Percentiles rank a stretch among this genome's conserved stretches.
These are phyloP conservation scores for Pteronura brasiliensis DNA, from an alignment of 2,113 vertebrate genomes.

Conservation along the genomic window DNA sequence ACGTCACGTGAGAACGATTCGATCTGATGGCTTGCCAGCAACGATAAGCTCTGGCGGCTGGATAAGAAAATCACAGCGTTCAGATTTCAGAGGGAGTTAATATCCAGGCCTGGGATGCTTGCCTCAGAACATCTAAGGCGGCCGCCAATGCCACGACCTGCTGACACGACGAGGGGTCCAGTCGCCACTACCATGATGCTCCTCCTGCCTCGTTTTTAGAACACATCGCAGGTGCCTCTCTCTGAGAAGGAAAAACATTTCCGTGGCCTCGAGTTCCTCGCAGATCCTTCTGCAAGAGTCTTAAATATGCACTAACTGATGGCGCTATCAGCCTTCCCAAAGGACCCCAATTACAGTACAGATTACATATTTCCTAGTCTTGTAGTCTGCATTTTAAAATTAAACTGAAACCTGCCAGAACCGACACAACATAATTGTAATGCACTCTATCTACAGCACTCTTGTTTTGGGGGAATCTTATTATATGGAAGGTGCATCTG, in stretches of 20 bases:
- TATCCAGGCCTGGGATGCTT: accelerated
- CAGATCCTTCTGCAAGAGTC: background rate
- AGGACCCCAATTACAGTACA: background rate
- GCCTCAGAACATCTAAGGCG: background rate
- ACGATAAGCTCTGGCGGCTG: background rate
- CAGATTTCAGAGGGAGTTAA: background rate
- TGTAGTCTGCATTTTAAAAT: background rate
- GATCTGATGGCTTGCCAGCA: slow-evolving; percentile 22
- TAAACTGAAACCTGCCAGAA: background rate
- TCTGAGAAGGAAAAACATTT: background rate
- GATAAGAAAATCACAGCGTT: background rate
- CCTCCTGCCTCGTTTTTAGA: background rate
- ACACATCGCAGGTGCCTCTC: background rate
- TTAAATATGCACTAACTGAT: background rate
- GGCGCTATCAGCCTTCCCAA: background rate
- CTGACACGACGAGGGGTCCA: background rate
- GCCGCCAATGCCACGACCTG: accelerated
- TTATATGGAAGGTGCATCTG: background rate
- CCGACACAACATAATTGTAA: background rate
- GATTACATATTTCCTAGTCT: background rate
- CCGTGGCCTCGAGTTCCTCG: background rate
- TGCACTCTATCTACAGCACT: background rate
- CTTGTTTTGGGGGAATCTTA: background rate
- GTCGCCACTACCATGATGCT: background rate
- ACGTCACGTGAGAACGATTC: background rate